Evolutionary conservation across 1,140 invertebrate species (phyloP).

Genomic region (Gryon sp.): DNA sequence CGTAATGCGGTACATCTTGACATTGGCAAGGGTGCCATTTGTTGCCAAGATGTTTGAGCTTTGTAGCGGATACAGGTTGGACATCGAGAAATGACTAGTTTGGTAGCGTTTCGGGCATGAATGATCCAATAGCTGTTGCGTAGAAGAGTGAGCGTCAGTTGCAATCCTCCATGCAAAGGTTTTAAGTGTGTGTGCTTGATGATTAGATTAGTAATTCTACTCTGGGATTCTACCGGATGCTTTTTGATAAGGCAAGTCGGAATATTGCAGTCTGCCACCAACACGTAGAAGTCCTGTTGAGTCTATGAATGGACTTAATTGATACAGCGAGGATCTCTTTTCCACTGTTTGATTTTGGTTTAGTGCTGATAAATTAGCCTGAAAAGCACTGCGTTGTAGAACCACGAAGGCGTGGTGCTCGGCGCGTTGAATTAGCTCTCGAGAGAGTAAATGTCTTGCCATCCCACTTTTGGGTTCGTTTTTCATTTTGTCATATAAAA

Average conservation of each 20-base stretch:
- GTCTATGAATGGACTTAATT: background rate
- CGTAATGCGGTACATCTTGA: conserved; percentile 6
- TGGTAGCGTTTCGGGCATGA: background rate
- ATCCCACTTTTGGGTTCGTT: background rate
- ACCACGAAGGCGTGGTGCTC: too few species aligned
- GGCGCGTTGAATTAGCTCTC: too few species aligned
- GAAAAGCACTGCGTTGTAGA: too few species aligned
- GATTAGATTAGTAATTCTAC: background rate
- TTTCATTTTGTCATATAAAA: background rate
- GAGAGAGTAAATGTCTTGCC: too few species aligned
- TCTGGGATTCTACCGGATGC: background rate
- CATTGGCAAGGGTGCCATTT: conserved; percentile 1
- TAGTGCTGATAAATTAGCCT: background rate
- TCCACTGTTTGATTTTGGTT: background rate
- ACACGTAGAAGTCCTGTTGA: background rate
- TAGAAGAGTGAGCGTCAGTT: background rate
- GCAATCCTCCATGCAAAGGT: background rate
- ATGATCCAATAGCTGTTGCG: background rate
- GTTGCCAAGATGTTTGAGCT: background rate
- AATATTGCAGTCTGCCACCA: background rate
- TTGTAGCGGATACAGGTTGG: background rate
- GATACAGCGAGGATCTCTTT: background rate
- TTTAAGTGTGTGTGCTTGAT: background rate
- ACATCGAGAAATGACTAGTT: background rate
- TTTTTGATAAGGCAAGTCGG: background rate